phyloP scores from a whole-genome alignment of 1,140 invertebrate genomes.

The Temnothorax longispinosus region DNA sequence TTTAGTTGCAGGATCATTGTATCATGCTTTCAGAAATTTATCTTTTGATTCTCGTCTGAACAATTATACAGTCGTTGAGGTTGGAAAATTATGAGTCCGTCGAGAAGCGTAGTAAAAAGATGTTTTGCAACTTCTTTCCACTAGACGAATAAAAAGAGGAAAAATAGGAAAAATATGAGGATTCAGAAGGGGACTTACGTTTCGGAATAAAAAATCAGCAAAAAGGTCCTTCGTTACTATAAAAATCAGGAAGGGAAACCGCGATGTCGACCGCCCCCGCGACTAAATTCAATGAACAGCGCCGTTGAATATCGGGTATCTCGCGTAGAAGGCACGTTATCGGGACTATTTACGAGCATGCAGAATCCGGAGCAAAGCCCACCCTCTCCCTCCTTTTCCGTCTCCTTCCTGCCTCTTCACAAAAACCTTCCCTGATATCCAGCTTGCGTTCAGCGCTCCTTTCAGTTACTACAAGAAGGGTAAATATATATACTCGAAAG shows the following conservation, averaged over 20 bases:
- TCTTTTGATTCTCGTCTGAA: neutral
- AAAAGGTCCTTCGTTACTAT: neutral
- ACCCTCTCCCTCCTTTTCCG: neutral
- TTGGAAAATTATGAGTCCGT: conserved; percentile 21
- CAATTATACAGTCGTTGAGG: neutral
- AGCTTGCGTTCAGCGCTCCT: conserved; percentile 36
- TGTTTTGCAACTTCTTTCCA: conserved; percentile 4
- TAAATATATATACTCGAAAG: conserved; percentile 49
- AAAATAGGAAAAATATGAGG: neutral
- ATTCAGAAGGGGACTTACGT: neutral
- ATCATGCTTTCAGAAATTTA: conserved; percentile 30
- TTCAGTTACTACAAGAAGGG: conserved; percentile 43
- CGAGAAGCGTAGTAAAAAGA: conserved; percentile 3
- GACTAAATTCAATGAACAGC: conserved; percentile 51
- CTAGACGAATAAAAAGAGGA: neutral
- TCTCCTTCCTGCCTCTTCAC: neutral
- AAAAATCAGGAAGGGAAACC: conserved; percentile 23
- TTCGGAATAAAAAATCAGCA: neutral
- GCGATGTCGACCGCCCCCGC: conserved; percentile 2
- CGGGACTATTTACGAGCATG: conserved; percentile 58
- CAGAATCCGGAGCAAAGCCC: conserved; percentile 32
- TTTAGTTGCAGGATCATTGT: conserved; percentile 19
- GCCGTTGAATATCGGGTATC: conserved; percentile 43
- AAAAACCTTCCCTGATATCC: conserved; percentile 48
- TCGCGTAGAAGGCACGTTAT: conserved; percentile 52